These are phyloP conservation scores for Eulacestoma nigropectus DNA, from an alignment of 2,113 vertebrate species.

Conservation along the genomic window DNA sequence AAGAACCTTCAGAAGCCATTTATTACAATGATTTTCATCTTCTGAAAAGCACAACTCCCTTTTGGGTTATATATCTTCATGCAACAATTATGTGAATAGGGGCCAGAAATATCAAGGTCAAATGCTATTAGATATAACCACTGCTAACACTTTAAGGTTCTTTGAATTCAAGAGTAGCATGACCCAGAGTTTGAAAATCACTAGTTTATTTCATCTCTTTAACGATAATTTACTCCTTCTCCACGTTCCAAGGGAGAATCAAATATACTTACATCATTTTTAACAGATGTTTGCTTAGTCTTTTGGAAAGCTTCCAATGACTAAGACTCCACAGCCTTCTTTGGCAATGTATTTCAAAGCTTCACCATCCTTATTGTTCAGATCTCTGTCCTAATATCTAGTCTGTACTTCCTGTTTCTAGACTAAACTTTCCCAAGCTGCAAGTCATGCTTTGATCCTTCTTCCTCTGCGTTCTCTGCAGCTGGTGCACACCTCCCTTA, in stretches of 20 bases:
- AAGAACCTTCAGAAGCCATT: neutral
- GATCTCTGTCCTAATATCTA: slow-evolving; percentile 2
- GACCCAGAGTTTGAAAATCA: neutral
- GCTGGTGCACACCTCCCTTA: neutral
- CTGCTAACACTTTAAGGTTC: neutral
- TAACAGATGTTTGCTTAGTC: slow-evolving; percentile 37
- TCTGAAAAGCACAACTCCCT: neutral
- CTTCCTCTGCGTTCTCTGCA: neutral
- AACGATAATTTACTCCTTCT: slow-evolving; percentile 4
- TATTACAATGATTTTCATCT: neutral
- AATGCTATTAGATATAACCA: neutral
- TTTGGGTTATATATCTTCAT: neutral
- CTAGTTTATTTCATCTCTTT: slow-evolving; percentile 18
- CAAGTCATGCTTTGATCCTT: neutral
- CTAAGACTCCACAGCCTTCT: slow-evolving; percentile 14
- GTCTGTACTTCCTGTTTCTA: neutral
- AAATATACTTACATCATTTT: slow-evolving; percentile 23
- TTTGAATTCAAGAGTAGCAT: neutral
- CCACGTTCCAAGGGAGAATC: neutral
- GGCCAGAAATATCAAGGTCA: slow-evolving; percentile 6
- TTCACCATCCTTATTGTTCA: neutral
- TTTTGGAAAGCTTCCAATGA: slow-evolving; percentile 25
- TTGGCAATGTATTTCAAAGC: slow-evolving; percentile 30
- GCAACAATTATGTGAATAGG: neutral
- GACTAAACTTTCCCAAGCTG: neutral